Conservation (phyloP, 2,113 vertebrate genomes). For the Brevimyrus niger region DNA sequence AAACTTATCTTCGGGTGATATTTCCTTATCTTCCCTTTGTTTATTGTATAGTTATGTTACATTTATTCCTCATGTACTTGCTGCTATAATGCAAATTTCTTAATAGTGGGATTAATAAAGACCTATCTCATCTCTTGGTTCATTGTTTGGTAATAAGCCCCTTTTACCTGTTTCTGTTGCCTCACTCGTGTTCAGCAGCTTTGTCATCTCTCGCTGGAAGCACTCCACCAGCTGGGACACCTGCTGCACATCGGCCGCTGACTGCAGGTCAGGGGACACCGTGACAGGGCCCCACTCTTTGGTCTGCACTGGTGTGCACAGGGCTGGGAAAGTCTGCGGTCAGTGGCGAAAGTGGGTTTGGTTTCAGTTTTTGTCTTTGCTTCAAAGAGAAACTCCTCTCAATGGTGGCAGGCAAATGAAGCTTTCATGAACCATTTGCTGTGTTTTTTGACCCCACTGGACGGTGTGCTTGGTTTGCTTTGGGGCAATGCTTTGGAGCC, state of each 20-base stretch:
- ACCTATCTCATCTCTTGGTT: background rate
- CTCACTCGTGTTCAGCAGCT: constrained; percentile 49
- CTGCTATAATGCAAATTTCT: no score
- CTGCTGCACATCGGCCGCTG: constrained; percentile 40
- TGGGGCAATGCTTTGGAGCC: no score
- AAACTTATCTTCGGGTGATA: background rate
- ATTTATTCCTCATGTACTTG: no score
- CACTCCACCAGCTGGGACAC: constrained; percentile 43
- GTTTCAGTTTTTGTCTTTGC: background rate
- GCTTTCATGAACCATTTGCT: no score
- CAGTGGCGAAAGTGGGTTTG: background rate
- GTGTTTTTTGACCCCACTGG: no score
- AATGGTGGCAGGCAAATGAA: background rate
- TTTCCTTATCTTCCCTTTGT: background rate
- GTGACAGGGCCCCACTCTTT: constrained; percentile 45
- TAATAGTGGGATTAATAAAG: no score
- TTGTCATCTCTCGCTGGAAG: constrained; percentile 45
- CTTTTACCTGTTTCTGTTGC: background rate
- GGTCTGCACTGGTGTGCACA: constrained; percentile 26
- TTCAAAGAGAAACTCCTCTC: background rate
- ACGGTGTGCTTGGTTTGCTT: no score
- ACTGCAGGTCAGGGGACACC: constrained; percentile 42
- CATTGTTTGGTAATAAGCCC: background rate
- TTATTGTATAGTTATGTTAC: no score
- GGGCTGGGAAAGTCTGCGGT: constrained; percentile 42